These are phyloP conservation scores for Pyrocephalus nanus DNA, from an alignment of 2,797 vertebrate species.

Conservation along the genomic window DNA sequence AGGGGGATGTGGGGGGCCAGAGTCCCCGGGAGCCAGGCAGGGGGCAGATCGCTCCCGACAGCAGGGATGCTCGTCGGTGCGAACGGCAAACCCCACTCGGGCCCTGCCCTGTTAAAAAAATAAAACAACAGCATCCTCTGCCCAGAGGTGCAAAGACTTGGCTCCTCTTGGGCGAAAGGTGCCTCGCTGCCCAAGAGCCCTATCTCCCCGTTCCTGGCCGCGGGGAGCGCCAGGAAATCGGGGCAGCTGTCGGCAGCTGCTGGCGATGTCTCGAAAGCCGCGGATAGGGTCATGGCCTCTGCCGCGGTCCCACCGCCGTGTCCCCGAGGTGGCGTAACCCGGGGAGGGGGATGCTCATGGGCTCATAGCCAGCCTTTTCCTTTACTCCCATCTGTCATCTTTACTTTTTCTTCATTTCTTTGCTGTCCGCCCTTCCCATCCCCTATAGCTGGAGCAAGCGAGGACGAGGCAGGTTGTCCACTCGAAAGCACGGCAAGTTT, in stretches of 20 bases:
- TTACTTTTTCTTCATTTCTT: background rate
- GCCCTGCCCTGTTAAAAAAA: background rate
- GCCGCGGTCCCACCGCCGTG: background rate
- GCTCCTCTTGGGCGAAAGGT: background rate
- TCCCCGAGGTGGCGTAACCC: background rate
- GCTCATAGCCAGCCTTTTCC: background rate
- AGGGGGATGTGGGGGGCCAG: background rate
- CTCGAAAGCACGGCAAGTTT: background rate
- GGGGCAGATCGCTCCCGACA: background rate
- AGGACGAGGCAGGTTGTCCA: background rate
- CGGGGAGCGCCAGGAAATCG: background rate
- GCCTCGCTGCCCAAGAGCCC: background rate
- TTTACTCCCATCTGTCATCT: background rate
- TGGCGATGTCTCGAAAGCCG: conserved; percentile 36
- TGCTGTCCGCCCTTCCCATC: background rate
- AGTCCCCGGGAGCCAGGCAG: background rate
- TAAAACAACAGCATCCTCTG: background rate
- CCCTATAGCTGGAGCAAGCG: background rate
- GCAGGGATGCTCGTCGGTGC: background rate
- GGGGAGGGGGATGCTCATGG: background rate
- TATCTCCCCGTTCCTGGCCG: background rate
- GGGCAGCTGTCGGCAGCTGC: background rate
- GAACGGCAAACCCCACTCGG: background rate
- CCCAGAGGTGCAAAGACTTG: background rate
- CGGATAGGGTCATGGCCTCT: background rate